Evolutionary conservation across 2,113 vertebrate species (phyloP).

Genomic region (Struthidea cinerea): DNA sequence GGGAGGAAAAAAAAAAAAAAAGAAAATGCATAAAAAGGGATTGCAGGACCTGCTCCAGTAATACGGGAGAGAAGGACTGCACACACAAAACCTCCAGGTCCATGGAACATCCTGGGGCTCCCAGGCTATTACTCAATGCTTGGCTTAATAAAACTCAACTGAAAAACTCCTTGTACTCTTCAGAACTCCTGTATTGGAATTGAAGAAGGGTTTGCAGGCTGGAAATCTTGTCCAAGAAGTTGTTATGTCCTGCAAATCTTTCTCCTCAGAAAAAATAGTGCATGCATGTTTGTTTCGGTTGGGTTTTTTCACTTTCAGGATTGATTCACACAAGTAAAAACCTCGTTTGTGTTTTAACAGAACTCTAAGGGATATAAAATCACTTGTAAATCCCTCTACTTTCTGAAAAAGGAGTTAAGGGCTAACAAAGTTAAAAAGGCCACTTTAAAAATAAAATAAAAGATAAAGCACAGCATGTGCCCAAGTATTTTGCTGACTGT

Average conservation of each 20-base stretch:
- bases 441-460: background rate
- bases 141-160: background rate
- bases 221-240: background rate
- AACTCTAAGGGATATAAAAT: background rate
- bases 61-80: background rate
- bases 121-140: background rate
- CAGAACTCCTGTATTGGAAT: background rate
- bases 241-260: background rate
- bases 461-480: background rate
- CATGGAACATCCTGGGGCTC: background rate
- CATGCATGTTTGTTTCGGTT: background rate
- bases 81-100: background rate
- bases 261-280: background rate
- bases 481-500: background rate
- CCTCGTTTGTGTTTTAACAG: background rate
- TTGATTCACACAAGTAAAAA: background rate
- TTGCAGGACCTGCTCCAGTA: background rate
- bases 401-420: background rate
- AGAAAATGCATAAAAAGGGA: too few species aligned
- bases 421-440: background rate
- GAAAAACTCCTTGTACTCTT: background rate
- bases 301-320: background rate
- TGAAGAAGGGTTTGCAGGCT: background rate
- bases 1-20: rapidly evolving
- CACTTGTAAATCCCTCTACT: background rate